phyloP scores from a whole-genome alignment of 1,140 invertebrate genomes.

The Drosophila willistoni region DNA sequence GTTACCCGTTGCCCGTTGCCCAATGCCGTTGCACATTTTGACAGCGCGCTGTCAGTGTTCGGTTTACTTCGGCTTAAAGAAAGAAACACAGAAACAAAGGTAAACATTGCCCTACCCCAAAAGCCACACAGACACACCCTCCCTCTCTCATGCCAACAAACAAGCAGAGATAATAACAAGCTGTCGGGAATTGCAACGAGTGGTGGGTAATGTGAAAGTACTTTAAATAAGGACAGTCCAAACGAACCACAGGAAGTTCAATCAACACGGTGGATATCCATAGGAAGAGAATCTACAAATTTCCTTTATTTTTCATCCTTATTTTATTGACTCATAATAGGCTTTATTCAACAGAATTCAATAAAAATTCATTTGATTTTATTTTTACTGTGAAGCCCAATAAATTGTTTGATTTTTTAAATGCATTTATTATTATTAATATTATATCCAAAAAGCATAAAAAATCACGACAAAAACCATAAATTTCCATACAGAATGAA shows the following conservation, averaged over 20 bases:
- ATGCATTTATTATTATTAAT: too few species aligned
- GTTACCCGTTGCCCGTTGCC: neutral
- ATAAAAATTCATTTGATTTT: too few species aligned
- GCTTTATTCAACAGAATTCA: too few species aligned
- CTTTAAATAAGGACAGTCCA: neutral
- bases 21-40: constrained; percentile 38
- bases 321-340: too few species aligned
- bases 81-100: constrained; percentile 23
- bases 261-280: neutral
- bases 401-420: too few species aligned
- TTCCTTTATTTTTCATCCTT: too few species aligned
- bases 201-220: neutral
- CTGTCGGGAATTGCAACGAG: neutral
- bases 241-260: neutral
- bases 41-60: constrained; percentile 41
- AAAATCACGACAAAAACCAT: too few species aligned
- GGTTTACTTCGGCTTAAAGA: constrained; percentile 25
- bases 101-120: constrained; percentile 17
- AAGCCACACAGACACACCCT: constrained; percentile 6
- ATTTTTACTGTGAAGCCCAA: too few species aligned
- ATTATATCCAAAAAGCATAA: too few species aligned
- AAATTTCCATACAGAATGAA: too few species aligned
- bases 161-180: neutral
- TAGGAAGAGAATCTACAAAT: too few species aligned
- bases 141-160: neutral